Conservation (phyloP, 2,888 invertebrate genomes). For the Dasysyrphus albostriatus region DNA sequence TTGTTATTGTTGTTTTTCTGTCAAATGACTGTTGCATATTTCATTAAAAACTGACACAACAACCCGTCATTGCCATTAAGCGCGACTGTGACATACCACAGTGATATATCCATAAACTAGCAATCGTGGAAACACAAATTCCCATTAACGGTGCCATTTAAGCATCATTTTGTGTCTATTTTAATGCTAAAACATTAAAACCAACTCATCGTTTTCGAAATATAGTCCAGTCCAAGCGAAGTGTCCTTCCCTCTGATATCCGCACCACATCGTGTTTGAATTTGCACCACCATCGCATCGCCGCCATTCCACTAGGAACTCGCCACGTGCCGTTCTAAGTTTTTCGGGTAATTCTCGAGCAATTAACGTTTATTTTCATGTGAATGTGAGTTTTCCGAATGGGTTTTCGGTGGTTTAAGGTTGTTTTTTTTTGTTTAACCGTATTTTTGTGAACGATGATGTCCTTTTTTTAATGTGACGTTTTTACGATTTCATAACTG, state of each 20-base stretch:
- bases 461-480: constrained; percentile 23
- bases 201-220: constrained; percentile 55
- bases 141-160: constrained; percentile 58
- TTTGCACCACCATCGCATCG: too few species aligned
- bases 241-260: neutral
- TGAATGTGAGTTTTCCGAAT: constrained; percentile 40
- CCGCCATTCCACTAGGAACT: too few species aligned
- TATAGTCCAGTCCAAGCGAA: neutral
- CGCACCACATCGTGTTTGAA: neutral
- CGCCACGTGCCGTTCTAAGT: constrained; percentile 37
- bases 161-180: constrained; percentile 58
- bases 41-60: constrained; percentile 34
- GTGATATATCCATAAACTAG: constrained; percentile 41
- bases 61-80: constrained; percentile 10
- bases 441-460: constrained; percentile 19
- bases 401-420: constrained; percentile 21
- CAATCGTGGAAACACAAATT: constrained; percentile 40
- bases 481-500: constrained; percentile 60
- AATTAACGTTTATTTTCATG: constrained; percentile 66
- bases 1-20: neutral
- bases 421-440: constrained; percentile 1
- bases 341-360: constrained; percentile 66
- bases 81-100: constrained; percentile 35
- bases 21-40: constrained; percentile 30
- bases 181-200: constrained; percentile 72